phyloP scores from a whole-genome alignment of 2,797 vertebrate genomes.

The Trematomus bernacchii region DNA sequence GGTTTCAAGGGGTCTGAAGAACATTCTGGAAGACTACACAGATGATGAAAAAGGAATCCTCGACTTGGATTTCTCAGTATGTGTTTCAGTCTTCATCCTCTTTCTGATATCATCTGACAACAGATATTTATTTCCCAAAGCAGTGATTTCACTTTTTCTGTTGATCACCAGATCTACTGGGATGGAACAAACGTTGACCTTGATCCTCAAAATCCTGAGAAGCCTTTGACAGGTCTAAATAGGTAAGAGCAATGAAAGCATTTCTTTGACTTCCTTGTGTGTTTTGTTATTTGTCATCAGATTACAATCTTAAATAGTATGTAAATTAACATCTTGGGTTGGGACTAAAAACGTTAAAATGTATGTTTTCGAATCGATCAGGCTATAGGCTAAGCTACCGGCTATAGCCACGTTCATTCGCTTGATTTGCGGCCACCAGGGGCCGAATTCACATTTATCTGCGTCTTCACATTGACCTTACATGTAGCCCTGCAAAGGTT shows the following conservation, averaged over 20 bases:
- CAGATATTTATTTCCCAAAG: neutral
- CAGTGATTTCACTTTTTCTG: neutral
- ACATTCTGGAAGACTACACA: constrained; percentile 83
- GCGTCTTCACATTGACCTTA: no score
- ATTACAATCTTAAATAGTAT: no score
- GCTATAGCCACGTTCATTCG: no score
- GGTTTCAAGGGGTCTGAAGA: constrained; percentile 86
- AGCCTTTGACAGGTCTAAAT: constrained; percentile 68
- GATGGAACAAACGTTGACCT: constrained; percentile 57
- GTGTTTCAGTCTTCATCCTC: constrained; percentile 24
- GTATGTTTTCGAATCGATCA: no score
- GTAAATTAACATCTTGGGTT: no score
- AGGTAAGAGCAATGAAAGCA: constrained; percentile 58
- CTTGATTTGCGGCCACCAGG: no score
- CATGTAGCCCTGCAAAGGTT: no score
- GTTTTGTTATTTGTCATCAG: neutral
- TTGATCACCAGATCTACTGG: constrained; percentile 63
- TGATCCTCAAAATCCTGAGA: constrained; percentile 66
- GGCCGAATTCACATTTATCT: no score
- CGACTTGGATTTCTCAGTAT: constrained; percentile 88
- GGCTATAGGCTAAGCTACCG: no score
- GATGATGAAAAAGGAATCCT: constrained; percentile 84
- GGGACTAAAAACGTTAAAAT: no score
- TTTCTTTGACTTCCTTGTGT: neutral
- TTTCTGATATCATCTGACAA: neutral